Conservation (phyloP, 1,140 invertebrate species). For the Anastrepha ludens region DNA sequence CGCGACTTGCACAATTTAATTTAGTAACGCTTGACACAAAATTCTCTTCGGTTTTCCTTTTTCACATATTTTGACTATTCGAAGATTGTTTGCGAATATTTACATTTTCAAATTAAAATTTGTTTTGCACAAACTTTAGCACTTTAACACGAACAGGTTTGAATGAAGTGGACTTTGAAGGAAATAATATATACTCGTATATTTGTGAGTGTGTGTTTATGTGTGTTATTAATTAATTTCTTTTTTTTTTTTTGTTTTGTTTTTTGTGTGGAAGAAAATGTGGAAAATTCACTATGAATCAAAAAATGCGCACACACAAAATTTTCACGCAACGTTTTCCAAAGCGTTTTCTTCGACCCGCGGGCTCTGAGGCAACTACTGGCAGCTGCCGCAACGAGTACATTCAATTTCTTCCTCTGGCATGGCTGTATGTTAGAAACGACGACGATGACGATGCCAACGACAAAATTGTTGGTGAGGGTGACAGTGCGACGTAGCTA, state of each 20-base stretch:
- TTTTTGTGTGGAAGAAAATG: slow-evolving; percentile 14
- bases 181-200: slow-evolving; percentile 1
- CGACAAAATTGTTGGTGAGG: slow-evolving; percentile 6
- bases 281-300: slow-evolving; percentile 52
- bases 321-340: slow-evolving; percentile 70
- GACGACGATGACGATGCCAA: neutral
- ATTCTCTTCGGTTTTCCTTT: neutral
- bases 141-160: neutral
- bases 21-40: neutral
- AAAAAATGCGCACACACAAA: slow-evolving; percentile 58
- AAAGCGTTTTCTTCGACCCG: slow-evolving; percentile 75
- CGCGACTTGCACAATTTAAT: neutral
- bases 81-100: slow-evolving; percentile 9
- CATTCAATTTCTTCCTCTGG: slow-evolving; percentile 54
- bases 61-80: neutral
- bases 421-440: slow-evolving; percentile 39
- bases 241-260: slow-evolving; percentile 52
- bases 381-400: slow-evolving; percentile 59
- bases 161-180: slow-evolving; percentile 18
- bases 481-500: neutral
- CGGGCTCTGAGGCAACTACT: slow-evolving; percentile 75
- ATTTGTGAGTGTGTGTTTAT: slow-evolving; percentile 41
- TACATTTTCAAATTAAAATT: neutral
- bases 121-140: neutral
- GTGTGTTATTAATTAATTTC: slow-evolving; percentile 10